phyloP scores from a whole-genome alignment of 2,113 vertebrate genomes.

The Ondatra zibethicus region DNA sequence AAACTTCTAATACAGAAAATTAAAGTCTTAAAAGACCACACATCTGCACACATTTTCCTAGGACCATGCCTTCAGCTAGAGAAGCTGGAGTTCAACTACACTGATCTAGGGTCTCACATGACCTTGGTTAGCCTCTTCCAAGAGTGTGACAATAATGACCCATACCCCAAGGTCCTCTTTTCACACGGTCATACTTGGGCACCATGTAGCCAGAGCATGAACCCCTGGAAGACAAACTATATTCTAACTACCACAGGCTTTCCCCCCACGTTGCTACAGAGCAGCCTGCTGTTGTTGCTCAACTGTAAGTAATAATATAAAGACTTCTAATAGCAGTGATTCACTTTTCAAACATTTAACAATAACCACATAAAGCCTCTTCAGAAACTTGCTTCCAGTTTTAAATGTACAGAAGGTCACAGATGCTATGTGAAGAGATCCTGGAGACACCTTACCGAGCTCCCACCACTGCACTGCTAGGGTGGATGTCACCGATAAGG shows the following conservation, averaged over 20 bases:
- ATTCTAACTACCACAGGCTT: not conserved
- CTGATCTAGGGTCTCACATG: not conserved
- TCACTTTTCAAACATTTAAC: slow-evolving; percentile 7
- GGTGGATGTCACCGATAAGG: not conserved
- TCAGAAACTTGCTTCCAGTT: not conserved
- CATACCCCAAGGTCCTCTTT: not conserved
- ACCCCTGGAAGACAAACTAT: not conserved
- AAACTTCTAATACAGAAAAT: not conserved
- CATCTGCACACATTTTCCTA: not conserved
- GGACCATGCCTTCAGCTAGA: not conserved
- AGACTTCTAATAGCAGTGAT: not conserved
- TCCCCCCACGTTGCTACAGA: not conserved
- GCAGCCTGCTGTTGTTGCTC: not conserved
- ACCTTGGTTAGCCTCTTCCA: not conserved
- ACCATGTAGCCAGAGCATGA: not conserved
- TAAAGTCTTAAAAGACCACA: not conserved
- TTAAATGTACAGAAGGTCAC: not conserved
- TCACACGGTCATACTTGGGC: not conserved
- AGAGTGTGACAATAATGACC: too few species aligned
- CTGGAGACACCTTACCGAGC: not conserved
- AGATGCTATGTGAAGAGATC: not conserved
- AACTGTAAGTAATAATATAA: not conserved
- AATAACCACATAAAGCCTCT: not conserved
- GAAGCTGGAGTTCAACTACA: not conserved
- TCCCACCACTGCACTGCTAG: not conserved